Evolutionary conservation across 2,797 vertebrate species (phyloP).

Genomic region (Rhynchonycteris naso): DNA sequence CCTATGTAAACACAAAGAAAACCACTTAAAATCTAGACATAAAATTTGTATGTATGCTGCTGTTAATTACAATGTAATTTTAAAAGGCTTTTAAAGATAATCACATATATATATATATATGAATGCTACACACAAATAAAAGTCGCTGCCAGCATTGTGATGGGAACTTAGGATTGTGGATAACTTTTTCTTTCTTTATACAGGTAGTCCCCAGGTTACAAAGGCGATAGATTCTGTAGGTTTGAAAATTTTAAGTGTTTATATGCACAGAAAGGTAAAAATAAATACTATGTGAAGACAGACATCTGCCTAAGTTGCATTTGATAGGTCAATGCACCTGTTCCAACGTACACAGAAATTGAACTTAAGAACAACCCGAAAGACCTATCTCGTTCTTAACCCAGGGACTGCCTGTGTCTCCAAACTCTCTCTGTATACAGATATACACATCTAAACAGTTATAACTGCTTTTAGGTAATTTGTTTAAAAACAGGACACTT

Average conservation of each 20-base stretch:
- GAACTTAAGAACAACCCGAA: too few species aligned
- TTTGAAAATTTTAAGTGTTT: too few species aligned
- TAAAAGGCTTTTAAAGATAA: neutral
- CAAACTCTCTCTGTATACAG: neutral
- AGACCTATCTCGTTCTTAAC: too few species aligned
- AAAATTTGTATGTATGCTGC: neutral
- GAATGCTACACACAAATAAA: constrained; percentile 18
- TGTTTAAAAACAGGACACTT: constrained; percentile 71
- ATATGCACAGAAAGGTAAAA: too few species aligned
- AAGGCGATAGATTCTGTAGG: too few species aligned
- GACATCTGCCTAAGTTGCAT: too few species aligned
- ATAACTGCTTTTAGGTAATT: neutral
- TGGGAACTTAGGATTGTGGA: neutral
- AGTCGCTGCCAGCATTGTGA: neutral
- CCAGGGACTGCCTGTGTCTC: too few species aligned
- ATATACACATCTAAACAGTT: neutral
- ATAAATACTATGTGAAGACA: too few species aligned
- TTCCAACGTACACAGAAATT: too few species aligned
- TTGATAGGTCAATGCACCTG: too few species aligned
- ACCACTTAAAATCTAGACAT: neutral
- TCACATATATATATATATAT: neutral
- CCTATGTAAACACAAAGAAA: neutral
- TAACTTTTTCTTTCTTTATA: neutral
- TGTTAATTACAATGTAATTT: neutral
- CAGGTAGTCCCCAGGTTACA: too few species aligned